phyloP scores from a whole-genome alignment of 2,888 invertebrate species.

The Ferrisia virgata region DNA sequence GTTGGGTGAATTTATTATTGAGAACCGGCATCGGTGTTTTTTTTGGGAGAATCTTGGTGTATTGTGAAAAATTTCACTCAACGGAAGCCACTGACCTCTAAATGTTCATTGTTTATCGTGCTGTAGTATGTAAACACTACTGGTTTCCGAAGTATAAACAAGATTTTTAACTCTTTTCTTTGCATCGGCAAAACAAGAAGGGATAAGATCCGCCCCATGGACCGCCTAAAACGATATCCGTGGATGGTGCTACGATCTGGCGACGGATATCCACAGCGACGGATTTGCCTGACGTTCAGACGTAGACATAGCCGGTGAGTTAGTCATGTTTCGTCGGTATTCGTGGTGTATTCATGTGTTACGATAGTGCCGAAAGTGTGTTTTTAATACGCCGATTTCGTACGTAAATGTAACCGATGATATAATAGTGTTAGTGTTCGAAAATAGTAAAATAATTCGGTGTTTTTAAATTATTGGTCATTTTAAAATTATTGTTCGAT shows the following conservation, averaged over 20 bases:
- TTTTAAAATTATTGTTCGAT: neutral
- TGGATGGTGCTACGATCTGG: conserved; percentile 11
- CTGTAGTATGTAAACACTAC: conserved; percentile 20
- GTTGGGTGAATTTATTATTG: neutral
- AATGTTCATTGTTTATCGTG: conserved; percentile 18
- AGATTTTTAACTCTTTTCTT: neutral
- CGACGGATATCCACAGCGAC: neutral
- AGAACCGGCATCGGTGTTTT: neutral
- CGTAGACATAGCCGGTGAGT: neutral
- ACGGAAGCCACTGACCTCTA: conserved; percentile 29
- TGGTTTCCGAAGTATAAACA: neutral
- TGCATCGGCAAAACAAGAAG: neutral
- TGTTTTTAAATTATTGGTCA: neutral
- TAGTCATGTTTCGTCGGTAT: neutral
- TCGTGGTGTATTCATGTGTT: neutral
- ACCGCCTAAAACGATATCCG: neutral
- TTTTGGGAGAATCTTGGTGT: neutral
- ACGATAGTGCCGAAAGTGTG: neutral
- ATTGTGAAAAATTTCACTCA: conserved; percentile 21
- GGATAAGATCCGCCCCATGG: conserved; percentile 10
- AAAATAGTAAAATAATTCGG: neutral
- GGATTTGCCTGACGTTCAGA: neutral
- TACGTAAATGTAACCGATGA: neutral
- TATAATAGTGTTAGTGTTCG: conserved; percentile 12
- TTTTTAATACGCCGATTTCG: neutral